Evolutionary conservation across 2,888 invertebrate genomes (phyloP), one percentile per base, ranked within the genome.

Genomic region (Fragum fragum): DNA sequence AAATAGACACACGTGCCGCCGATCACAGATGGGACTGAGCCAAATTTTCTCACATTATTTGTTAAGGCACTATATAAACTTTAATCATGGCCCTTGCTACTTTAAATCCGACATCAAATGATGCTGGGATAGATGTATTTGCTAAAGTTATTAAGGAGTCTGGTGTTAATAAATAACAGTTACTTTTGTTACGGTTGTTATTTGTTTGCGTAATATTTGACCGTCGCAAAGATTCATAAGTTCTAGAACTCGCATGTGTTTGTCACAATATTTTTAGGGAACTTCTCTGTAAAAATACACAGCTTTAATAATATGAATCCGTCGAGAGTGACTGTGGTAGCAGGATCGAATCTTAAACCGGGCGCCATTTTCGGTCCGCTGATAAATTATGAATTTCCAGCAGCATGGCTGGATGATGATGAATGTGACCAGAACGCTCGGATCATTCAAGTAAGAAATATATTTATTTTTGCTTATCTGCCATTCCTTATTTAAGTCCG

Each of bases 31-130:
- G 85, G 72, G 68, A 72, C 29, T 32, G 52, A 72, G 53, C 9
- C 55, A 26, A 75, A 73, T 82, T 78, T 77, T 85, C 85, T 80
- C 82, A 85, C 82, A 85, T 81, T 71, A 71, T 57, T 68, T 28
- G 61, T 9, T 47, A 68, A 73, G 73, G 52, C 42, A 52, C 55
- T 76, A 66, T 74, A 72, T 63, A 79, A 80, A 78, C 39, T 61
- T 61, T 1, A 32, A 61, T 32, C 29, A 29, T 32, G 61, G 32
- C n/a, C 7, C 59, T 42, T 36, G 68, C 47, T 18, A n/a, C 47
- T 47, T 47, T 47, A 47, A n/a, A 47, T 47, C 47, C 47, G 7
- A 47, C 47, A n/a, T 47, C 7, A n/a, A 47, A 47, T 47, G 47
- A 47, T 2, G 47, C 47, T 47, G 47, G 14, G 47, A n/a, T 47